Evolutionary conservation across 2,888 invertebrate species (phyloP).

Genomic region (Caenorhabditis afra): DNA sequence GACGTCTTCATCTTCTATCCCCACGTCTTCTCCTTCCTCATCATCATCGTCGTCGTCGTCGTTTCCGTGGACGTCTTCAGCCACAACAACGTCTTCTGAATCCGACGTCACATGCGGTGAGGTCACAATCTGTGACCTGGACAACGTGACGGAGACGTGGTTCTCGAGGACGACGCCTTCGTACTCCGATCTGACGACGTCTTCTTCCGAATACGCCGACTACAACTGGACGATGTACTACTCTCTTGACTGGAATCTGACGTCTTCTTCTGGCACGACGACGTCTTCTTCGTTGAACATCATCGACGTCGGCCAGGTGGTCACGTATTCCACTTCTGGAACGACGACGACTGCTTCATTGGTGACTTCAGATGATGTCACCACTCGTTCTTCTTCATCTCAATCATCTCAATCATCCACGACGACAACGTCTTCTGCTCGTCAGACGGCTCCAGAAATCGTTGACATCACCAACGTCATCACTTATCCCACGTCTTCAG

Average conservation of each 20-base stretch:
- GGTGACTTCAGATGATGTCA: no score
- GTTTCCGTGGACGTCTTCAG: no score
- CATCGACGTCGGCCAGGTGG: not conserved
- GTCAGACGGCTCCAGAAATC: not conserved
- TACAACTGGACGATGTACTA: no score
- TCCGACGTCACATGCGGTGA: not conserved
- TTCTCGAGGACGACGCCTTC: not conserved
- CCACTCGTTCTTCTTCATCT: no score
- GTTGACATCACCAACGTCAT: not conserved
- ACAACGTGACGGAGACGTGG: not conserved
- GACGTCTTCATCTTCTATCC: no score
- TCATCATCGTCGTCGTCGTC: no score
- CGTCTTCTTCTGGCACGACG: not conserved
- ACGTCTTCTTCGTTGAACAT: constrained; percentile 5
- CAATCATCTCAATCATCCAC: no score
- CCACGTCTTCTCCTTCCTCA: no score
- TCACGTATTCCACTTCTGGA: not conserved
- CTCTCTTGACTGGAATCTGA: no score
- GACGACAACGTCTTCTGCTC: not conserved
- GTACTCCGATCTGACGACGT: not conserved
- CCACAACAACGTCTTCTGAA: not conserved
- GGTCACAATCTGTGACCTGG: not conserved
- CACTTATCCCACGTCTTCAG: not conserved
- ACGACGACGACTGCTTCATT: no score
- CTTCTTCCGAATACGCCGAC: not conserved